These are phyloP conservation scores for Colinus virginianus DNA, from an alignment of 2,113 vertebrate genomes.

Conservation along the genomic window DNA sequence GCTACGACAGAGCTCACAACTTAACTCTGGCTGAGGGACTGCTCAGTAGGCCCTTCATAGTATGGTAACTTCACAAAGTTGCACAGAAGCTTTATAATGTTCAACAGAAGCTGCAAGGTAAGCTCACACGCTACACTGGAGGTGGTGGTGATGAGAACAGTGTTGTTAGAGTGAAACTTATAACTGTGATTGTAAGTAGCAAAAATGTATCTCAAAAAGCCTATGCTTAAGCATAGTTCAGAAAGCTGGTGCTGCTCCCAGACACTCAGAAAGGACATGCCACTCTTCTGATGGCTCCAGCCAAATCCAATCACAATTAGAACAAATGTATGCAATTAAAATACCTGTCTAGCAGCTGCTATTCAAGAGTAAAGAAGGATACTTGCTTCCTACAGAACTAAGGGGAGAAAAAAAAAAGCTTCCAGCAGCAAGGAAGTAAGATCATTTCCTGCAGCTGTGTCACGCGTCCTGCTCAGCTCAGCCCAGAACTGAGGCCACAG, in stretches of 20 bases:
- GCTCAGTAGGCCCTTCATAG: neutral
- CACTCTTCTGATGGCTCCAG: neutral
- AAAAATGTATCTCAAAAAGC: neutral
- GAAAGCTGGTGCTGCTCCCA: neutral
- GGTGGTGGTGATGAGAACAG: accelerated
- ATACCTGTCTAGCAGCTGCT: neutral
- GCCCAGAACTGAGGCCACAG: neutral
- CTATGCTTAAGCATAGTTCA: neutral
- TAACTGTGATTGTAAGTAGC: neutral
- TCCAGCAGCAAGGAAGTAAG: conserved; percentile 41
- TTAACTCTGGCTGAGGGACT: neutral
- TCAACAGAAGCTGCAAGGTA: neutral
- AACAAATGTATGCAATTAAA: neutral
- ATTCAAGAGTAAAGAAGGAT: neutral
- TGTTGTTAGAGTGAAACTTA: neutral
- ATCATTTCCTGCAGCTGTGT: neutral
- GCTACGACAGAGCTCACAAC: neutral
- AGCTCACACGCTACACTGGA: neutral
- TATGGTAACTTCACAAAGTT: accelerated
- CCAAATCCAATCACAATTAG: neutral
- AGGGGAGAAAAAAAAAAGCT: neutral
- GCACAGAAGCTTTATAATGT: neutral
- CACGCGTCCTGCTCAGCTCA: neutral
- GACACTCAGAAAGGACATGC: neutral
- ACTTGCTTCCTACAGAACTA: neutral